phyloP scores from a whole-genome alignment of 1,140 invertebrate species.

The Nebria ingens region DNA sequence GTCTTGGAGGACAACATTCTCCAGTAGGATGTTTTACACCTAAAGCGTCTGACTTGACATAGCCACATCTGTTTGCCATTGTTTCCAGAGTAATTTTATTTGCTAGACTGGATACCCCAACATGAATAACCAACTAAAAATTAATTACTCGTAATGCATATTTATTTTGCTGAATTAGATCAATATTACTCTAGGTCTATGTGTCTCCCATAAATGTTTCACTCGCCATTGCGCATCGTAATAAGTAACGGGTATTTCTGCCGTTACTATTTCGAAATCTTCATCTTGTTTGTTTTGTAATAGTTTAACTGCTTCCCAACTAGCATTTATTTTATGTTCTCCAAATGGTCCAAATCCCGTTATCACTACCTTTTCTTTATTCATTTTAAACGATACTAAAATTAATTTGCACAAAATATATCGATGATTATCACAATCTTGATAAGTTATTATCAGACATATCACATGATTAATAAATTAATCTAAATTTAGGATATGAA shows the following conservation, averaged over 20 bases:
- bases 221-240: slow-evolving; percentile 46
- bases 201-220: slow-evolving; percentile 50
- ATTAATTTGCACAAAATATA: too few species aligned
- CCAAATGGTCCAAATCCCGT: slow-evolving; percentile 70
- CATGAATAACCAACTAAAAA: slow-evolving; percentile 51
- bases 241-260: slow-evolving; percentile 59
- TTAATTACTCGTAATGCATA: slow-evolving; percentile 19
- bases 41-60: slow-evolving; percentile 38
- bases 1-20: slow-evolving; percentile 32
- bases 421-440: too few species aligned
- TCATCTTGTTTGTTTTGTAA: slow-evolving; percentile 40
- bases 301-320: slow-evolving; percentile 63
- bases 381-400: too few species aligned
- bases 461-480: too few species aligned
- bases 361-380: slow-evolving; percentile 32
- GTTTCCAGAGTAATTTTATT: slow-evolving; percentile 46
- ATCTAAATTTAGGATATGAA: too few species aligned
- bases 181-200: slow-evolving; percentile 49
- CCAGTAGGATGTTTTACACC: slow-evolving; percentile 31
- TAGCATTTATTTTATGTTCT: slow-evolving; percentile 56
- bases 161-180: slow-evolving; percentile 12
- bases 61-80: slow-evolving; percentile 44
- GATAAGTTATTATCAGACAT: too few species aligned
- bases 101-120: slow-evolving; percentile 47
- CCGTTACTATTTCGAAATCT: slow-evolving; percentile 42